These are phyloP conservation scores for Andrena chrysosceles DNA, from an alignment of 2,888 invertebrate species.

Conservation along the genomic window DNA sequence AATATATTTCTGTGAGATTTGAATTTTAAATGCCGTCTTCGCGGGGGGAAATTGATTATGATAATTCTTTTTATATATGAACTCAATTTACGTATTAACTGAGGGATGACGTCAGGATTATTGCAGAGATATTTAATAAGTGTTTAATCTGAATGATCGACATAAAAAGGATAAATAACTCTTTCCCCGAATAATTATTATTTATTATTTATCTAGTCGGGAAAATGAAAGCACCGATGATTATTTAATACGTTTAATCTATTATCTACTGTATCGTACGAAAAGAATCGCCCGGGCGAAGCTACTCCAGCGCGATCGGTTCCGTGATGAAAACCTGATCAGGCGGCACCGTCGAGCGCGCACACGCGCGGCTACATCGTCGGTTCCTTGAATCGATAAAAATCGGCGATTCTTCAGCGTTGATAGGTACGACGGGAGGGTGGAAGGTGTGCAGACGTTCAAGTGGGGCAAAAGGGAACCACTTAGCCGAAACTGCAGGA, in stretches of 20 bases:
- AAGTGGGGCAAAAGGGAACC: constrained; percentile 78
- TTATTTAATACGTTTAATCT: too few relatives aligned
- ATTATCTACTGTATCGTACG: not conserved
- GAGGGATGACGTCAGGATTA: too few relatives aligned
- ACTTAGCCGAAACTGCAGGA: constrained; percentile 81
- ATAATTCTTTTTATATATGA: too few relatives aligned
- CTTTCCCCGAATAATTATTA: too few relatives aligned
- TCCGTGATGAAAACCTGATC: not conserved
- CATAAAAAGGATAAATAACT: too few relatives aligned
- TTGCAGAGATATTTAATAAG: too few relatives aligned
- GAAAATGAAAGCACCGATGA: too few relatives aligned
- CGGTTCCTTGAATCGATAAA: constrained; percentile 48
- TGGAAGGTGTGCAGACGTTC: constrained; percentile 70
- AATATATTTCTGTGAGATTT: not conserved
- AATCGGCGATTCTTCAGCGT: constrained; percentile 51
- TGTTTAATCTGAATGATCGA: too few relatives aligned
- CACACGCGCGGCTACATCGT: not conserved
- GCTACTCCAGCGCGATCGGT: not conserved
- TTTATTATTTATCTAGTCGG: too few relatives aligned
- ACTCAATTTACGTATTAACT: too few relatives aligned
- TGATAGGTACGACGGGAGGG: constrained; percentile 40
- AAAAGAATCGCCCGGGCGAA: not conserved
- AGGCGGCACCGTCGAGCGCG: not conserved
- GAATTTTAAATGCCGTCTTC: too few relatives aligned
- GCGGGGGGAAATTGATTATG: too few relatives aligned